Evolutionary conservation across 2,797 vertebrate genomes (phyloP).

Genomic region (Molossus alvarezi): DNA sequence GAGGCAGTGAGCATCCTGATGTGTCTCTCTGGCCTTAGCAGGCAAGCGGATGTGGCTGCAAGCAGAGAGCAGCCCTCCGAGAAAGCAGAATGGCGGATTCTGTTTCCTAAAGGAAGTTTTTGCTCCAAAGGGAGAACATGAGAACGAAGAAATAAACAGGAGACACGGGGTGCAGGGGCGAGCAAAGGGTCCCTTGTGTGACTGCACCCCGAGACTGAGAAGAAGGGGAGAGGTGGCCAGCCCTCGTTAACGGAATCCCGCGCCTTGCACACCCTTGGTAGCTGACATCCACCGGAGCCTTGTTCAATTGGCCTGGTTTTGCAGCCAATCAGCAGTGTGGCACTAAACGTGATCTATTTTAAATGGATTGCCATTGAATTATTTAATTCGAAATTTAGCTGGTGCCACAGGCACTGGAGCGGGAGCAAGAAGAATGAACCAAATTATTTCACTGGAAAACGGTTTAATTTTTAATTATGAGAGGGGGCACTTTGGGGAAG

Average conservation of each 20-base stretch:
- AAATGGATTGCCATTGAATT: slow-evolving; percentile 86
- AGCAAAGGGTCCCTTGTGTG: not conserved
- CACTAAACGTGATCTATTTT: slow-evolving; percentile 83
- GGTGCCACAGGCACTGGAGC: slow-evolving; percentile 82
- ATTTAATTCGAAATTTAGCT: slow-evolving; percentile 87
- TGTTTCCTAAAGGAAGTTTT: slow-evolving; percentile 1
- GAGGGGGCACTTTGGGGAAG: slow-evolving; percentile 78
- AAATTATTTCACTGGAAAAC: slow-evolving; percentile 86
- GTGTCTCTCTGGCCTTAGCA: slow-evolving; percentile 5
- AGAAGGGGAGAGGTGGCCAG: not conserved
- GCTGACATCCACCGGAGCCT: slow-evolving; percentile 53
- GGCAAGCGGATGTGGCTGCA: slow-evolving; percentile 41
- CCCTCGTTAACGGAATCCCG: slow-evolving; percentile 41
- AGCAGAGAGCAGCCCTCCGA: not conserved
- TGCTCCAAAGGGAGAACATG: slow-evolving; percentile 41
- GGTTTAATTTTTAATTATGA: slow-evolving; percentile 87
- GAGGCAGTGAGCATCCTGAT: not conserved
- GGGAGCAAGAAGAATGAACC: slow-evolving; percentile 83
- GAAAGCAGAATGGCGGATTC: slow-evolving; percentile 29
- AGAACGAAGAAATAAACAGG: slow-evolving; percentile 67
- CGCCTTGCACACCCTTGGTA: not conserved
- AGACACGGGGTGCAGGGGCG: slow-evolving; percentile 30
- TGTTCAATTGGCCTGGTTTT: slow-evolving; percentile 74
- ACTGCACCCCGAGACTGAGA: not conserved
- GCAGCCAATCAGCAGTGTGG: slow-evolving; percentile 72